These are phyloP conservation scores for Xenopus borealis DNA, from an alignment of 2,113 vertebrate genomes.

Conservation along the genomic window DNA sequence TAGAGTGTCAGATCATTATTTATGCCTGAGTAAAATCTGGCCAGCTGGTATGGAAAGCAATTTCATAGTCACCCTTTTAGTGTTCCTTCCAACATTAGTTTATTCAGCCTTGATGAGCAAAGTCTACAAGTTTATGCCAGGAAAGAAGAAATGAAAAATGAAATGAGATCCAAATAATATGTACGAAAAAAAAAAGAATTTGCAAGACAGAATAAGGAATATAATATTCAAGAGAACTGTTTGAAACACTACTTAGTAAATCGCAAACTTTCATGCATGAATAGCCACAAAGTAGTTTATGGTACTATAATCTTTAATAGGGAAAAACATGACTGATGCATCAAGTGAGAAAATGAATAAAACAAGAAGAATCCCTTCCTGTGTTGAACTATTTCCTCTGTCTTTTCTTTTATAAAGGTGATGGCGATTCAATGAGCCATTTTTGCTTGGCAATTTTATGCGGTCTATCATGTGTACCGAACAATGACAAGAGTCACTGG, in stretches of 20 bases:
- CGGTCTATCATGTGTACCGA: slow-evolving; percentile 8
- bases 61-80: slow-evolving; percentile 13
- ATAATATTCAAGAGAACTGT: slow-evolving; percentile 21
- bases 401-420: slow-evolving; percentile 4
- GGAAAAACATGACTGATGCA: slow-evolving; percentile 30
- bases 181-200: slow-evolving; percentile 7
- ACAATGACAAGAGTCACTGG: not conserved
- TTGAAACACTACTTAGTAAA: slow-evolving; percentile 25
- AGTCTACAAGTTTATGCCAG: slow-evolving; percentile 28
- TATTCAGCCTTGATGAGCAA: slow-evolving; percentile 23
- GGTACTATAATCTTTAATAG: slow-evolving; percentile 35
- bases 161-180: slow-evolving; percentile 29
- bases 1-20: slow-evolving; percentile 1
- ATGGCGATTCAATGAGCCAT: slow-evolving; percentile 18
- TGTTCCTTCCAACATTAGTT: slow-evolving; percentile 28
- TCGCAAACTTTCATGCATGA: slow-evolving; percentile 39
- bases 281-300: slow-evolving; percentile 20
- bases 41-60: not conserved
- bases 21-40: not conserved
- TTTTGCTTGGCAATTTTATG: slow-evolving; percentile 11
- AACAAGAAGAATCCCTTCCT: slow-evolving; percentile 11
- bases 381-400: slow-evolving; percentile 6
- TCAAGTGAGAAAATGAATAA: slow-evolving; percentile 31
- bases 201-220: slow-evolving; percentile 10
- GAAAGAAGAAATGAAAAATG: slow-evolving; percentile 38